Conservation (phyloP, 2,113 vertebrate genomes). For the Rattus rattus region DNA sequence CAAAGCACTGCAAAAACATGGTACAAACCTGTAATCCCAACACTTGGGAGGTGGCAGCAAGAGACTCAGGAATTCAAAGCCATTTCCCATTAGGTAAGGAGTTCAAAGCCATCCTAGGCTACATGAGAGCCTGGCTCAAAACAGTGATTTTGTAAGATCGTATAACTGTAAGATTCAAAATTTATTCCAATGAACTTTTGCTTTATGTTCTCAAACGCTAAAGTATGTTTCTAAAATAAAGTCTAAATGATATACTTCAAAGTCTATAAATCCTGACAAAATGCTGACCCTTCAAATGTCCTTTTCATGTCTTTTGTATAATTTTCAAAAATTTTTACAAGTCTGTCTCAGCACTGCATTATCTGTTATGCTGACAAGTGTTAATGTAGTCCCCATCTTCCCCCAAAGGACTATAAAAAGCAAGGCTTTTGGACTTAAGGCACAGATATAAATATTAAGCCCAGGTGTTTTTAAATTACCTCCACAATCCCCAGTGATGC, state of each 20-base stretch:
- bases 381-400: slow-evolving; percentile 88
- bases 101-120: not conserved
- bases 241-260: slow-evolving; percentile 46
- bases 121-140: not conserved
- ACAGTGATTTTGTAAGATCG: not conserved
- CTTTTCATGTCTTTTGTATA: slow-evolving; percentile 72
- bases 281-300: slow-evolving; percentile 53
- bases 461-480: slow-evolving; percentile 89
- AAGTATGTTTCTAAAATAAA: slow-evolving; percentile 22
- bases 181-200: not conserved
- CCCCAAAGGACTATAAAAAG: slow-evolving; percentile 86
- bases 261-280: slow-evolving; percentile 70
- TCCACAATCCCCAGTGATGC: slow-evolving; percentile 82
- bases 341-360: slow-evolving; percentile 84
- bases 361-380: slow-evolving; percentile 86
- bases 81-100: not conserved
- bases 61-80: no score
- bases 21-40: not conserved
- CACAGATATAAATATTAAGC: slow-evolving; percentile 86
- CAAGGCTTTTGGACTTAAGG: slow-evolving; percentile 85
- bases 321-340: slow-evolving; percentile 76
- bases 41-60: not conserved
- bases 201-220: not conserved
- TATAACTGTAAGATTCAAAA: not conserved
- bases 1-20: not conserved